Evolutionary conservation across 2,888 invertebrate species (phyloP).

Genomic region (Opisthograptis luteolata): DNA sequence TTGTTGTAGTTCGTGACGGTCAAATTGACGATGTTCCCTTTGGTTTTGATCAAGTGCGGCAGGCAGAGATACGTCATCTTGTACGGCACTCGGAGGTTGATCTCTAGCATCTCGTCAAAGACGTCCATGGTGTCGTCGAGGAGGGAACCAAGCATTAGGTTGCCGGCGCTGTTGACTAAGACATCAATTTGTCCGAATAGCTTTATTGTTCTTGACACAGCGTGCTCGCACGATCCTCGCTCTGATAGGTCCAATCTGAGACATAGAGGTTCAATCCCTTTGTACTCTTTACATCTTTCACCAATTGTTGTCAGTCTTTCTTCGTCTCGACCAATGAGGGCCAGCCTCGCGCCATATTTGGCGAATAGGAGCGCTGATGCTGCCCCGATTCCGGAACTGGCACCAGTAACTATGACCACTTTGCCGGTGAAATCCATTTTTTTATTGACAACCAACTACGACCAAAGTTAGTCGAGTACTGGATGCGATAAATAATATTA

Average conservation of each 20-base stretch:
- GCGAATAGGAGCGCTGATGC: constrained; percentile 58
- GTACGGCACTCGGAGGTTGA: constrained; percentile 90
- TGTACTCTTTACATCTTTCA: constrained; percentile 45
- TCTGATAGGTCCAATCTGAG: constrained; percentile 85
- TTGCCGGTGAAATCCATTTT: constrained; percentile 62
- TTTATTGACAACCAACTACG: constrained; percentile 26
- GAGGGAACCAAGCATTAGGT: constrained; percentile 86
- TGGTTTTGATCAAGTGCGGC: constrained; percentile 89
- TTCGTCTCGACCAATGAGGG: constrained; percentile 61
- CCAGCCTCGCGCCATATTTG: constrained; percentile 54
- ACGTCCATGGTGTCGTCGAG: constrained; percentile 92
- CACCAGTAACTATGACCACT: constrained; percentile 65
- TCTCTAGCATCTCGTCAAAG: constrained; percentile 92
- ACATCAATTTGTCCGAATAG: constrained; percentile 88
- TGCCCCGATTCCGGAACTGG: constrained; percentile 67
- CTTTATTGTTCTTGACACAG: constrained; percentile 86
- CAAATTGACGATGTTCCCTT: constrained; percentile 94
- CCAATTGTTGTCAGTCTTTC: constrained; percentile 49
- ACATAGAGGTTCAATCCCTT: constrained; percentile 50
- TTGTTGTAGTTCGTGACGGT: constrained; percentile 91
- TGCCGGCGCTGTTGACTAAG: constrained; percentile 92
- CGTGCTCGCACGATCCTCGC: constrained; percentile 85
- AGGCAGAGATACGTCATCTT: constrained; percentile 90
- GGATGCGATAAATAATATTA: background rate
- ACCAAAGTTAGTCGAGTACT: background rate